Evolutionary conservation across 2,797 vertebrate genomes (phyloP), one percentile per base, ranked within the genome.

Genomic region (Cyprinella venusta): DNA sequence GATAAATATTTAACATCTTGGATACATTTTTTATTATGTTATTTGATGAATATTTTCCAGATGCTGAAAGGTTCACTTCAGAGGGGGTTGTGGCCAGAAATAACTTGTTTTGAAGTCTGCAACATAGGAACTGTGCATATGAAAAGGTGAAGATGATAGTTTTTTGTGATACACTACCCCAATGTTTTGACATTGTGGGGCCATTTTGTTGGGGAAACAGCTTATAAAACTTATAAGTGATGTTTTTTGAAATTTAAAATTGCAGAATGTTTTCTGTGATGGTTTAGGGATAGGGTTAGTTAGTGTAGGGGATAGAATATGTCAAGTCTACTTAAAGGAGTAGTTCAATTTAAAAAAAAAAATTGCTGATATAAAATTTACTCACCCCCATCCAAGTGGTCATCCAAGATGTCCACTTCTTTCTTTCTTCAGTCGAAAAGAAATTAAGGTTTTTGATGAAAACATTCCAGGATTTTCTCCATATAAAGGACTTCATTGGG

Each of bases 31-130:
- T 76, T 7, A 82, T 56, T 30, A 76, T 40, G 33, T 24, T 82
- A 40, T 67, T 76, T 65, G 33, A 82, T 42, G 40, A 68, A 67
- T 24, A 68, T 83, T 75, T 48, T 77, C 24, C 40, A 78, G 63
- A 77, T 77, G 74, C 30, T 76, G 59, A 81, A 64, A 40, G 24
- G 80, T 68, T 82, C 61, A 56, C 48, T 75, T 81, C 40, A 21
- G 26, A 52, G 8, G 70, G 42, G 45, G 65, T 65, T 33, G 26
- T 33, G 48, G 36, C 10, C 24, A 30, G 48, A 68, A 68, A 67
- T 82, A 76, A 82, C 59, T 74, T 2, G 61, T 76, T 82, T 82
- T 82, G 71, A 67, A 64, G 69, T 74, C 42, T 81, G 59, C 26
- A 56, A 50, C 30, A 48, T 61, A 63, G 40, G 19, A 72, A 50